Base-by-base conservation (phyloP, 2,797 vertebrate genomes). In the Neomorphus geoffroyi region DNA sequence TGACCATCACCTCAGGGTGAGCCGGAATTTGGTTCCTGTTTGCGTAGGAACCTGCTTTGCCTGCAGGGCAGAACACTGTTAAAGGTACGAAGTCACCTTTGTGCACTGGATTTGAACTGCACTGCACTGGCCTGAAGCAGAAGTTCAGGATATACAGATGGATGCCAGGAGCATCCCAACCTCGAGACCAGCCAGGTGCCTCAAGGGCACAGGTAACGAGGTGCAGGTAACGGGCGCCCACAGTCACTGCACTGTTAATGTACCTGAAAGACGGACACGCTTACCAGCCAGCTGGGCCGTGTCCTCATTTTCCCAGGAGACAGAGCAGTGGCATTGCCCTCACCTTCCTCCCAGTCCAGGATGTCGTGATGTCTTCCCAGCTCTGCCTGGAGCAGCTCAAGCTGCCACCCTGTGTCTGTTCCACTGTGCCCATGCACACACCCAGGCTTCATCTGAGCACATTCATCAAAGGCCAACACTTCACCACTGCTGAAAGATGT, bases 341-440 rank as follows among this genome's bases (percentile, higher is more conserved):
- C 35, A 6, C 46, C 39, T 37, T 83, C 50, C 17, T 80, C 21
- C 7, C 27, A 24, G 11, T 16, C 22, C 3, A 2, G 61, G 24
- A 11, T 13, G 14, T 2, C 17, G 3, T 15, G 39, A 23, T 43
- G 14, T 43, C 30, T 51, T 39, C 45, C 23, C 43, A 58, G 27
- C 22, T 54, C 65, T 71, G 48, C 30, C 45, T 6, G 7, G 43
- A 26, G 50, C 3, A 4, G 23, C 61, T n/a, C 0, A 0, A 39
- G 61, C 62, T 28, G 60, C 23, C 3, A 3, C 26, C 7, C 19
- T 22, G 45, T 22, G 13, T 56, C n/a, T 15, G 11, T 37, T 67
- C 57, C 1, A 0, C 33, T 11, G 0, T 18, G 60, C 18, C 30
- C 7, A 1, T 14, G 35, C 14, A 14, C 39, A 14, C 14, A 39